Conservation (phyloP, 1,140 invertebrate species). For the Drosophila tropicalis region DNA sequence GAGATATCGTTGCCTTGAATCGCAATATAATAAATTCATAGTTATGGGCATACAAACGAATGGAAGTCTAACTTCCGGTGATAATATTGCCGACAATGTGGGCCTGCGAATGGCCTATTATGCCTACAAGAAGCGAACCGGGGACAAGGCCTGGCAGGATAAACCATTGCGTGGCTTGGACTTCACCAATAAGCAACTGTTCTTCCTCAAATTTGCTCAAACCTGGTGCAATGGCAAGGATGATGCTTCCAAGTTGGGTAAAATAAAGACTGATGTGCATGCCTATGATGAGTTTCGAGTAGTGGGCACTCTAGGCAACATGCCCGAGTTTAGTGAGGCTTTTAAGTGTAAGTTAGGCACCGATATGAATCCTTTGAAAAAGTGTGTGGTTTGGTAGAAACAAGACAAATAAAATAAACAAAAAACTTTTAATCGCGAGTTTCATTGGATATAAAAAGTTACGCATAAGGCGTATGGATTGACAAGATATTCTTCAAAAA, state of each 20-base stretch:
- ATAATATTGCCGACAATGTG: slow-evolving; percentile 97
- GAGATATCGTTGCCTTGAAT: slow-evolving; percentile 92
- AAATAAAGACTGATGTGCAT: slow-evolving; percentile 64
- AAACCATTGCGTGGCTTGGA: slow-evolving; percentile 85
- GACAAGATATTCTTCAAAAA: too few species aligned
- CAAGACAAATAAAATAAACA: slow-evolving; percentile 38
- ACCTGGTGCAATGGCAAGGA: slow-evolving; percentile 84
- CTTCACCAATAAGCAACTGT: slow-evolving; percentile 85
- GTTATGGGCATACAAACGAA: slow-evolving; percentile 85
- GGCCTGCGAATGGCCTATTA: slow-evolving; percentile 90
- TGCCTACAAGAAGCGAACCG: slow-evolving; percentile 84
- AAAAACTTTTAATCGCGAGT: not conserved
- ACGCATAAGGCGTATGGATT: too few species aligned
- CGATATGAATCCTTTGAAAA: slow-evolving; percentile 88
- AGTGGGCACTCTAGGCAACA: slow-evolving; percentile 87
- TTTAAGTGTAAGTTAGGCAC: slow-evolving; percentile 86
- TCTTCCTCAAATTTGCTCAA: slow-evolving; percentile 86
- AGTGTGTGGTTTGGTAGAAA: slow-evolving; percentile 84
- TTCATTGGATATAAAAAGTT: not conserved
- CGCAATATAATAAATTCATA: slow-evolving; percentile 88
- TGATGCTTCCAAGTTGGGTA: slow-evolving; percentile 75
- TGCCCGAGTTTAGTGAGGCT: slow-evolving; percentile 86
- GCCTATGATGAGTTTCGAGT: slow-evolving; percentile 85
- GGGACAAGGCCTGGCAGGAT: slow-evolving; percentile 80
- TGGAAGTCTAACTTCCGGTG: slow-evolving; percentile 90